Conservation (phyloP, 2,113 vertebrate genomes). For the Camelus dromedarius region DNA sequence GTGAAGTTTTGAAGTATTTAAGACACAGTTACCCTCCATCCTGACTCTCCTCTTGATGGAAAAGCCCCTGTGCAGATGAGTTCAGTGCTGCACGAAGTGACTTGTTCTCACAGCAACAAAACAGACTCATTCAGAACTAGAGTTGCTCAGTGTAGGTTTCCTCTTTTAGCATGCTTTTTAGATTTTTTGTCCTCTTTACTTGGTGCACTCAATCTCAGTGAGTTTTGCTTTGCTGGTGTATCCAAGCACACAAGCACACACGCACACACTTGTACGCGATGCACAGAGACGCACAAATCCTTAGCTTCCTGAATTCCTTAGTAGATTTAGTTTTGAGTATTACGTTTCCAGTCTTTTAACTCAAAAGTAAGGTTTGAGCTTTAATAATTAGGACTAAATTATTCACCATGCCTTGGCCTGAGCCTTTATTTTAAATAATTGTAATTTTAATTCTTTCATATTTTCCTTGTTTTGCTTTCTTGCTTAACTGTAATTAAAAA, state of each 20-base stretch:
- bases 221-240: neutral
- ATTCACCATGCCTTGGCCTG: constrained; percentile 40
- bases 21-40: fast-evolving
- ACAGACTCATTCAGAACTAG: neutral
- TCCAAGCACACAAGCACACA: too few species aligned
- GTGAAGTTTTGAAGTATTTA: fast-evolving
- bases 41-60: neutral
- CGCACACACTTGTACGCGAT: neutral
- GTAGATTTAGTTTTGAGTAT: constrained; percentile 3
- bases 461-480: neutral
- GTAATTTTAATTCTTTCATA: neutral
- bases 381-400: constrained; percentile 46
- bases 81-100: fast-evolving
- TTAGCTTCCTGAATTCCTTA: constrained; percentile 42
- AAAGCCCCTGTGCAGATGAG: neutral
- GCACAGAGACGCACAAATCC: neutral
- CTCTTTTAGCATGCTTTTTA: constrained; percentile 37
- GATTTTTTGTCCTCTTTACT: neutral
- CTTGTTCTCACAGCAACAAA: neutral
- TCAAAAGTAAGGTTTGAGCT: constrained; percentile 64
- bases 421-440: constrained; percentile 53
- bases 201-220: neutral
- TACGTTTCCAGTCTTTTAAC: constrained; percentile 36
- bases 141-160: neutral
- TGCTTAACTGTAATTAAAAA: neutral